Evolutionary conservation across 2,113 vertebrate genomes (phyloP), one percentile per base, ranked within the genome.

Genomic region (Prinia subflava): DNA sequence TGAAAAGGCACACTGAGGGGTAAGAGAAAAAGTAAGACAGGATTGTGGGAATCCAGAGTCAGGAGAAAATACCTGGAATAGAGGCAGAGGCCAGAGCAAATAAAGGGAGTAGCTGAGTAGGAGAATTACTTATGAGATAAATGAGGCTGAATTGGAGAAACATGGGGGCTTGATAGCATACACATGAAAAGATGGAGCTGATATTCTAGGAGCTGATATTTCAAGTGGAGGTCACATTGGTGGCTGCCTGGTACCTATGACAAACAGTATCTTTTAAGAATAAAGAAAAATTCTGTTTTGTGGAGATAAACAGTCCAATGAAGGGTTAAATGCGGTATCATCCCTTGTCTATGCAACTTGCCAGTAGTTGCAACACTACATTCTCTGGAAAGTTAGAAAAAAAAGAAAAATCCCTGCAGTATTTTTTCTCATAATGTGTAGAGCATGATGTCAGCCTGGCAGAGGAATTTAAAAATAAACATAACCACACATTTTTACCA

Each of bases 381-480:
- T 94, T 95, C 89, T 94, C 90, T 83, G 88, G 83, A 92, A 95
- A 94, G 63, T 55, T 56, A 63, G 37, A 30, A 68, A 74, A 70
- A 70, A 60, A 92, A 21, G 11, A 87, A 92, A 94, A 84, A 70
- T 89, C 67, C 30, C 44, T 87, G 64, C 80, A 83, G 83, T 91
- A 59, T 47, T 96, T 94, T 94, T 87, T 87, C 86, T 96, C 37
- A 41, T 92, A 85, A 79, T 89, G 52, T 93, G 82, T 37, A 90
- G 31, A 92, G 75, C 68, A 90, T 92, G 91, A 94, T 87, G 88
- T 96, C 92, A 96, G 64, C 44, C 76, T 90, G 78, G 87, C 87
- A 89, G 59, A 90, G 63, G 83, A 94, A 91, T 94, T 89, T 56
- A 62, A 87, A 95, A 96, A 96, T 87, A 96, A 95, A 93, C 77